Base-by-base conservation (phyloP, 2,797 vertebrate species). In the Benthosema pterotum region DNA sequence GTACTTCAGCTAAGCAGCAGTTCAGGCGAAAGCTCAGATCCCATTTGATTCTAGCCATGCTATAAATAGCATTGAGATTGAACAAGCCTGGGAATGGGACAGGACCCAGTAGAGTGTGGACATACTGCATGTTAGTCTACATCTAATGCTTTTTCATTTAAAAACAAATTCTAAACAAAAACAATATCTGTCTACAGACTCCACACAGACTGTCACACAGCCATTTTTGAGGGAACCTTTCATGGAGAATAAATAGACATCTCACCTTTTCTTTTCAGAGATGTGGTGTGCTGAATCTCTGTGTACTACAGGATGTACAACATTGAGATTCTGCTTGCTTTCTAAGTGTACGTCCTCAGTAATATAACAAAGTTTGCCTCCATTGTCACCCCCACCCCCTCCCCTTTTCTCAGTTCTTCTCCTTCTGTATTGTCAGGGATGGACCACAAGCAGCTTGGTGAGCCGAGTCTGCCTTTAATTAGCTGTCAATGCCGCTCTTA, bases 31-130 rank as follows among this genome's bases (percentile, higher is more conserved):
- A 86, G 66, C 87, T 86, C 74, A 81, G 75, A 77, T 88, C 83
- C 85, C 78, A 85, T 87, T 90, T 79, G 62, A 85, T 22, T 54
- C 51, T 53, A 22, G 63, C 19, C 52, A 60, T 43, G 77, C 67
- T 92, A 92, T 84, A 91, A 89, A 93, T 91, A 93, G 89, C 79
- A 53, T 58, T 42, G 77, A 81, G 65, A 69, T 25, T 53, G 78
- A 87, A 70, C 71, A 79, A 80, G 75, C 85, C 81, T 81, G 82
- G 75, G 83, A 85, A 83, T 3, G 75, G 84, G 82, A 78, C 76
- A 4, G 77, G 9, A 79, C 77, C 78, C 86, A 88, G 88, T 83
- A 65, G 81, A 79, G 68, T 71, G 60, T 71, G 72, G 48, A 66
- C 55, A 49, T 60, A 75, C 63, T 70, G 54, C 58, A 61, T 65